Evolutionary conservation across 2,797 vertebrate genomes (phyloP).

Genomic region (Valencia hispanica): DNA sequence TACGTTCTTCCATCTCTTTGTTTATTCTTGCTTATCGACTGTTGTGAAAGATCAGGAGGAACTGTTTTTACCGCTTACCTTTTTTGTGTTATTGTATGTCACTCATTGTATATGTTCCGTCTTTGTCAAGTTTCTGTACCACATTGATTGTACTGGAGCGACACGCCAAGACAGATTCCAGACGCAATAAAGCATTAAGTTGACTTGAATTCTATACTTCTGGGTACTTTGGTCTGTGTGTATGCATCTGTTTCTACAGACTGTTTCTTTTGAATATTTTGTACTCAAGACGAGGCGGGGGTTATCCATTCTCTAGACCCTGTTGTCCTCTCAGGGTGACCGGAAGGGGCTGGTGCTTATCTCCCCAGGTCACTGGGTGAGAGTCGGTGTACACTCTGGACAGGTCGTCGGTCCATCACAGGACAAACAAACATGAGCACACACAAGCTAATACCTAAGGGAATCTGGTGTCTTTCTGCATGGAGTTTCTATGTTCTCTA

Average conservation of each 20-base stretch:
- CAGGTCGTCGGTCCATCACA: not conserved
- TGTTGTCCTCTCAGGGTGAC: not conserved
- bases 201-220: not conserved
- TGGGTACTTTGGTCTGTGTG: not conserved
- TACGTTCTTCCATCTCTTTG: too few species aligned
- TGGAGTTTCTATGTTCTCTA: too few species aligned
- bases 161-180: not conserved
- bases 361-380: not conserved
- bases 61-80: not conserved
- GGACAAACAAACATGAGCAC: not conserved
- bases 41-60: not conserved
- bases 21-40: not conserved
- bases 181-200: not conserved
- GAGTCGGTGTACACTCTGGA: not conserved
- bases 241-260: not conserved
- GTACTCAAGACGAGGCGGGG: not conserved
- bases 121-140: not conserved
- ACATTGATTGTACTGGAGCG: not conserved
- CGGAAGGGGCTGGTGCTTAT: not conserved
- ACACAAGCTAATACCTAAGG: not conserved
- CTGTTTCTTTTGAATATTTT: not conserved
- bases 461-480: too few species aligned
- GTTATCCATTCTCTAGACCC: not conserved
- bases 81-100: not conserved
- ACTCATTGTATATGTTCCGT: not conserved